These are phyloP conservation scores for Microcebus murinus DNA, from an alignment of 2,113 vertebrate species.

Conservation along the genomic window DNA sequence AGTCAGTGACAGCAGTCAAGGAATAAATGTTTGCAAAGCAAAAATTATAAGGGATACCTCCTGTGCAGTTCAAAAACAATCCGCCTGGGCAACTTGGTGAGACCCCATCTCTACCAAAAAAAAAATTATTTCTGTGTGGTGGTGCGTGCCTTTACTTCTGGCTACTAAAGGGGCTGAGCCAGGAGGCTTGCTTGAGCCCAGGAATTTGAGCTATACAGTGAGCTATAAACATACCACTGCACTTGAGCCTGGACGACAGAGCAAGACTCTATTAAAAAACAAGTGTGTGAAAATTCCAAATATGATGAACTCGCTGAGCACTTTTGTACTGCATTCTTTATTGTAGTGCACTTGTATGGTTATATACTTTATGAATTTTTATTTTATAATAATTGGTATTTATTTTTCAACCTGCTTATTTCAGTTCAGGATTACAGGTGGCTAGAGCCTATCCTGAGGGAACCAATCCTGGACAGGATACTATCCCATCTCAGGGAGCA, in stretches of 20 bases:
- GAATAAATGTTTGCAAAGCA: not conserved
- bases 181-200: no score
- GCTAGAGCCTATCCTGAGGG: not conserved
- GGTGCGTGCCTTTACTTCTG: no score
- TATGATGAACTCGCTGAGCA: not conserved
- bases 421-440: not conserved
- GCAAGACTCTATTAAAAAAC: no score
- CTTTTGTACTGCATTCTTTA: not conserved
- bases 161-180: no score
- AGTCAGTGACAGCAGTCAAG: not conserved
- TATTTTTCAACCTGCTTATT: not conserved
- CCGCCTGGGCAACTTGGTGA: no score
- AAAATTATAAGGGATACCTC: not conserved
- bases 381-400: not conserved
- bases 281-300: not conserved
- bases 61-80: not conserved
- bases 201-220: no score
- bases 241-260: no score
- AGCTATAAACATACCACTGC: no score
- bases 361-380: not conserved
- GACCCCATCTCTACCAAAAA: no score
- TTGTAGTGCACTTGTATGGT: not conserved
- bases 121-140: no score
- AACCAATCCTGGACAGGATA: not conserved
- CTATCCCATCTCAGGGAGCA: not conserved